Evolutionary conservation across 1,140 invertebrate species (phyloP), one percentile per base, ranked within the genome.

Genomic region (Bicyclus anynana): DNA sequence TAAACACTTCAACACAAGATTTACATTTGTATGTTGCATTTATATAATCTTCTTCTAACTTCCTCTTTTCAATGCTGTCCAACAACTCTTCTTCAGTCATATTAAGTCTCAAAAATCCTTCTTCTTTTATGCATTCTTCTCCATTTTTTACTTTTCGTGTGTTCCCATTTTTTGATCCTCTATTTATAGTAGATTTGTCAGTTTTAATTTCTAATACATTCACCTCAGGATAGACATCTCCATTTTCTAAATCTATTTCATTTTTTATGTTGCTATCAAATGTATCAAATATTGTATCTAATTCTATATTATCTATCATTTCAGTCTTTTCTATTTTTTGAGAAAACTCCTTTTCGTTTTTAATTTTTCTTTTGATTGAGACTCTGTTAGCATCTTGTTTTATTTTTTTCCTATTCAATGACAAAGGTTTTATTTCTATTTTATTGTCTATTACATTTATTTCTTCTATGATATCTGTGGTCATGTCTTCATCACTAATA

Each of bases 1-100:
- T 69, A 73, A 74, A 80, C 0, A 46, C 59, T 59, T 70, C 60
- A 2, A 77, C 23, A 67, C 77, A 83, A 48, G 61, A 59, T 21
- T 77, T 67, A 71, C 80, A 83, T 67, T 75, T 76, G 37, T 53
- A 65, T 18, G 51, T 10, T 0, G 61, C 66, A 12, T 51, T 46
- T 2, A 57, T 33, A 67, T 59, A 77, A 3, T 13, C 17, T 0
- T 18, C 26, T 0, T 18, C 40, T 21, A 67, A n/a, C 23, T 53
- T 74, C 23, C 23, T 67, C 26, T 44, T 55, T 2, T 49, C 37
- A 20, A 59, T 65, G 27, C 35, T 50, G 10, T 67, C 42, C 9
- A 65, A 12, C 52, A 77, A 68, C 42, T 72, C 66, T 13, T 48
- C 42, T 18, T 70, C 68, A 14, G 23, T 53, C 47, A 75, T 69